Percentiles rank a stretch among this genome's conserved stretches.
Conservation (phyloP, 2,797 vertebrate species). For the Karalla daura region DNA sequence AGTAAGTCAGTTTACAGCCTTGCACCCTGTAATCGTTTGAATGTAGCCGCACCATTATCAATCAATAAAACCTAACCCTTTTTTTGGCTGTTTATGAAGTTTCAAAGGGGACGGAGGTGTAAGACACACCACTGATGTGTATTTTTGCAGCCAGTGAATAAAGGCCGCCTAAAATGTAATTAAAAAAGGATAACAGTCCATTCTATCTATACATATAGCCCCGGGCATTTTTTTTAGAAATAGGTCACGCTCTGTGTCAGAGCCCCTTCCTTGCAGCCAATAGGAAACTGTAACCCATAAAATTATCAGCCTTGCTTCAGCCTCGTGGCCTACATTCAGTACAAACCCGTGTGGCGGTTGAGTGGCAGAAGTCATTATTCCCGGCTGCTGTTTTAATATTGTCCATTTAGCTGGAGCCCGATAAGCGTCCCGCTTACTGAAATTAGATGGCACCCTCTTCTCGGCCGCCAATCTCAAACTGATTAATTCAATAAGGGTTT, state of each 20-base stretch:
- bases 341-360: constrained; percentile 75
- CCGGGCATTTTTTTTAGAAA: constrained; percentile 84
- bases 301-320: constrained; percentile 84
- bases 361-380: constrained; percentile 89
- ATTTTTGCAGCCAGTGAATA: constrained; percentile 78
- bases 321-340: constrained; percentile 88
- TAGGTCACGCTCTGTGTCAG: constrained; percentile 88
- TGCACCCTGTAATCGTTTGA: constrained; percentile 33
- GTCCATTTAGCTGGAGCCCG: constrained; percentile 83
- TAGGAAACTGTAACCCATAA: constrained; percentile 86
- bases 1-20: neutral
- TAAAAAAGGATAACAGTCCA: constrained; percentile 88
- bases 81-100: constrained; percentile 57
- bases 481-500: constrained; percentile 82
- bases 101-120: constrained; percentile 52
- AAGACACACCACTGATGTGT: constrained; percentile 56
- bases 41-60: constrained; percentile 29
- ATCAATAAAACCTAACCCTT: constrained; percentile 32
- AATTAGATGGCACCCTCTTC: constrained; percentile 80
- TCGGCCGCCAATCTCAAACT: constrained; percentile 72
- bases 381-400: constrained; percentile 86
- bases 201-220: constrained; percentile 86
- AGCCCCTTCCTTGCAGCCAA: constrained; percentile 84
- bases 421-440: constrained; percentile 79
- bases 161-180: constrained; percentile 88